phyloP scores from a whole-genome alignment of 1,140 invertebrate genomes.

The Subanguina moxae region DNA sequence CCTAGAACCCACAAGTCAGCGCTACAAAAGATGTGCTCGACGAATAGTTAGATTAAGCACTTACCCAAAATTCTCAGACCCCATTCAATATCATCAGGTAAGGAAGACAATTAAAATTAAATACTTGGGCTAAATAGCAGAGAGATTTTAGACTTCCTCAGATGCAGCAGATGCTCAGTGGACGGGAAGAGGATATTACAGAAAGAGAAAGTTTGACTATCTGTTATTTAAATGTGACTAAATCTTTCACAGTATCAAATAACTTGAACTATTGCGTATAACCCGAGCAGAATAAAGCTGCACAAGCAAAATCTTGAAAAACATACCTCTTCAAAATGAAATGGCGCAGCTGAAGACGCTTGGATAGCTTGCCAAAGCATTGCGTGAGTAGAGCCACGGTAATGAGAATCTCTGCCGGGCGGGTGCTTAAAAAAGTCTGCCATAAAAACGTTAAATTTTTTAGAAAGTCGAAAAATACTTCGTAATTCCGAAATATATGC shows the following conservation, averaged over 20 bases:
- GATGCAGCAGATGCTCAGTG: constrained; percentile 28
- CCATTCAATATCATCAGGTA: constrained; percentile 27
- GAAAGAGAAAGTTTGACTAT: constrained; percentile 29
- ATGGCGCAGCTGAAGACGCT: constrained; percentile 72
- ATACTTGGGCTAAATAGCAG: no score
- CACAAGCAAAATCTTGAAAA: no score
- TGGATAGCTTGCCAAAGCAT: constrained; percentile 79
- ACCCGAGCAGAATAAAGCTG: no score
- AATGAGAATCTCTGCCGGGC: constrained; percentile 71
- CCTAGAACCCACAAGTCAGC: constrained; percentile 15
- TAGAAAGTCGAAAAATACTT: not conserved
- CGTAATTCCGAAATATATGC: constrained; percentile 72
- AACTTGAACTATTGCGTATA: no score
- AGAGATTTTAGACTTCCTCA: not conserved
- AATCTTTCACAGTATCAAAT: constrained; percentile 40
- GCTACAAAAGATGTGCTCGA: constrained; percentile 32
- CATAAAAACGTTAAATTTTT: not conserved
- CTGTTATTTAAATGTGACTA: constrained; percentile 60
- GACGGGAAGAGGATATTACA: constrained; percentile 31
- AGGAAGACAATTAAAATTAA: no score
- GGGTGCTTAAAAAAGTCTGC: constrained; percentile 65
- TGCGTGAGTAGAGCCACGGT: constrained; percentile 68
- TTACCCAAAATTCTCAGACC: constrained; percentile 32
- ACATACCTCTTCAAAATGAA: no score
- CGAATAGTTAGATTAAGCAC: constrained; percentile 27